A percentile compares a stretch with the other conserved stretches of the same genome.
phyloP scores from a whole-genome alignment of 2,888 invertebrate species.

The Drosophila merina region DNA sequence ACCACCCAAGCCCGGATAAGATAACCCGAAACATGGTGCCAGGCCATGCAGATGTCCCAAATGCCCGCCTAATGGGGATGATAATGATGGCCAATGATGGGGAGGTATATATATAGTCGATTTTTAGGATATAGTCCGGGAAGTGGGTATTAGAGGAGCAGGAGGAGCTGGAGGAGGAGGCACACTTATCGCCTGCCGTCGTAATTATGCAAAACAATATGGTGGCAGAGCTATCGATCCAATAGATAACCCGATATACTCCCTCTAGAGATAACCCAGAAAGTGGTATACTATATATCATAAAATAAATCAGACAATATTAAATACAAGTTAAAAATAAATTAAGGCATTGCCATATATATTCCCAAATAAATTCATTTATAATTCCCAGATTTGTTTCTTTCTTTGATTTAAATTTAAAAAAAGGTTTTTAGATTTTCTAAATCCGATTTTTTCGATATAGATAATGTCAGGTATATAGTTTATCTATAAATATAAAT shows the following conservation, averaged over 20 bases:
- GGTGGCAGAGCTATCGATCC: slow-evolving; percentile 65
- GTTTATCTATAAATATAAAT: slow-evolving; percentile 7
- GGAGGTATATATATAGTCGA: background rate
- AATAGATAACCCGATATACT: slow-evolving; percentile 31
- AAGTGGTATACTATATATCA: slow-evolving; percentile 9
- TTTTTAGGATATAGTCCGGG: slow-evolving; percentile 7
- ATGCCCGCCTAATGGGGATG: slow-evolving; percentile 46
- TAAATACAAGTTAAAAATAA: slow-evolving; percentile 2
- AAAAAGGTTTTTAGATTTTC: background rate
- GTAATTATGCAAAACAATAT: slow-evolving; percentile 80
- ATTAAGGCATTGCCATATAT: background rate
- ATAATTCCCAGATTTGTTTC: background rate
- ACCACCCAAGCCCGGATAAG: slow-evolving; percentile 60
- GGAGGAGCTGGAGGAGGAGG: slow-evolving; percentile 19
- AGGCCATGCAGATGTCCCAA: slow-evolving; percentile 44
- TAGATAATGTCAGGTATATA: background rate
- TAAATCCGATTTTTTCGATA: background rate
- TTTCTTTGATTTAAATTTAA: background rate
- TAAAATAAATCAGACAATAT: slow-evolving; percentile 14
- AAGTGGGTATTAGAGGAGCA: slow-evolving; percentile 23
- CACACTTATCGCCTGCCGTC: slow-evolving; percentile 53
- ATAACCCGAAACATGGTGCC: slow-evolving; percentile 54
- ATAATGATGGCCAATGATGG: slow-evolving; percentile 16
- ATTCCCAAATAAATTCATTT: background rate
- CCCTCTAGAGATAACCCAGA: slow-evolving; percentile 6